Evolutionary conservation across 2,797 vertebrate species (phyloP).

Genomic region (Cheirogaleus major): DNA sequence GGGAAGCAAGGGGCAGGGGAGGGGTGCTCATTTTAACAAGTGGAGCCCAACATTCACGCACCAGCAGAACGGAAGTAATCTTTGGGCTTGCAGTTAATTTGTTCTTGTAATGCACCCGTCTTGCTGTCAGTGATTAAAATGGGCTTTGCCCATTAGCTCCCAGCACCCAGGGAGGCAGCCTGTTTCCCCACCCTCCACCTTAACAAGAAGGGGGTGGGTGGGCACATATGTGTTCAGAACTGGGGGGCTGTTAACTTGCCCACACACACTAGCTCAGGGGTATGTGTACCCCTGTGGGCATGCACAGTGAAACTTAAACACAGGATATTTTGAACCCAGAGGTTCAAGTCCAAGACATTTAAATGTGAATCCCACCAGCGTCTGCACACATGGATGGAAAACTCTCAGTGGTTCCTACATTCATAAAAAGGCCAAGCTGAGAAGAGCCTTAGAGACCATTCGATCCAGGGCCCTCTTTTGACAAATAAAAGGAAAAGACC

Average conservation of each 20-base stretch:
- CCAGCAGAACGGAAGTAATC: constrained; percentile 57
- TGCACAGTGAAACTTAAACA: neutral
- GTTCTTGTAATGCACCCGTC: constrained; percentile 71
- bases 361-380: neutral
- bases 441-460: neutral
- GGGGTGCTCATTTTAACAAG: neutral
- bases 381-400: neutral
- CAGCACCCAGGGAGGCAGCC: constrained; percentile 29
- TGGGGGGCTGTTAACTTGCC: neutral
- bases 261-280: neutral
- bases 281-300: neutral
- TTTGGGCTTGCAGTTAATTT: constrained; percentile 69
- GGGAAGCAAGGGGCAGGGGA: neutral
- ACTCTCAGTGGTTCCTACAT: neutral
- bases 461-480: neutral
- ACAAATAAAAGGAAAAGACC: neutral
- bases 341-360: neutral
- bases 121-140: constrained; percentile 72
- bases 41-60: neutral
- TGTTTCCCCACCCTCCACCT: neutral
- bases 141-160: constrained; percentile 63
- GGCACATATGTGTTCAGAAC: neutral
- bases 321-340: neutral
- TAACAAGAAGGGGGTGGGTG: neutral
- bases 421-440: neutral